These are phyloP conservation scores for Stenurella melanura DNA, from an alignment of 2,888 invertebrate genomes.

Conservation along the genomic window DNA sequence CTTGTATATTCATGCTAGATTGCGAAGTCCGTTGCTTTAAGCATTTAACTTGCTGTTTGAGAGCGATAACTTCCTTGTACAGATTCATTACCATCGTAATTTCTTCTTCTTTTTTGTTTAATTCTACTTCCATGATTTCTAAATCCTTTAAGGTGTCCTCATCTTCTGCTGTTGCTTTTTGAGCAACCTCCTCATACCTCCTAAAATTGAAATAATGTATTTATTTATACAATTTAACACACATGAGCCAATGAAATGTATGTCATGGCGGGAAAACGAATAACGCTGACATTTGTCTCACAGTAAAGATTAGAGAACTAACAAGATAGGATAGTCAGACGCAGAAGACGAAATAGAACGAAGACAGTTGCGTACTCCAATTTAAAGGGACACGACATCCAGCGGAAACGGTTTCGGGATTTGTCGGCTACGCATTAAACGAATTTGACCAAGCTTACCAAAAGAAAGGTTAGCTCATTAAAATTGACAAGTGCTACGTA, in stretches of 20 bases:
- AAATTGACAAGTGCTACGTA: no score
- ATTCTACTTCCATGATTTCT: constrained; percentile 67
- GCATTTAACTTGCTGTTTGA: constrained; percentile 70
- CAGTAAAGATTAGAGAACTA: no score
- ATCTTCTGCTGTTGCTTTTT: constrained; percentile 55
- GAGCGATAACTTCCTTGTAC: constrained; percentile 71
- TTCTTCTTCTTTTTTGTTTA: constrained; percentile 71
- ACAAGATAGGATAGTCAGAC: no score
- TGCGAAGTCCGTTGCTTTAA: constrained; percentile 66
- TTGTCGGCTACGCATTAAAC: no score
- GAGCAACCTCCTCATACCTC: constrained; percentile 66
- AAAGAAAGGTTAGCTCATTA: no score
- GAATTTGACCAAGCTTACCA: no score
- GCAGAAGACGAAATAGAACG: no score
- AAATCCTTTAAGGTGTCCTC: constrained; percentile 64
- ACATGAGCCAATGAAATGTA: neutral
- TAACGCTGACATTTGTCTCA: no score
- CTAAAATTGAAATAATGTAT: constrained; percentile 51
- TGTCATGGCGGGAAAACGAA: neutral
- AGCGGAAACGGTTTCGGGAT: no score
- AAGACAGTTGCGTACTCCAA: no score
- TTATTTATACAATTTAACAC: neutral
- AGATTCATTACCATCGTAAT: constrained; percentile 72
- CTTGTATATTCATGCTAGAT: constrained; percentile 56
- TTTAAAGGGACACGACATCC: no score